These are phyloP conservation scores for Chiroxiphia lanceolata DNA, from an alignment of 2,797 vertebrate species.

Conservation along the genomic window DNA sequence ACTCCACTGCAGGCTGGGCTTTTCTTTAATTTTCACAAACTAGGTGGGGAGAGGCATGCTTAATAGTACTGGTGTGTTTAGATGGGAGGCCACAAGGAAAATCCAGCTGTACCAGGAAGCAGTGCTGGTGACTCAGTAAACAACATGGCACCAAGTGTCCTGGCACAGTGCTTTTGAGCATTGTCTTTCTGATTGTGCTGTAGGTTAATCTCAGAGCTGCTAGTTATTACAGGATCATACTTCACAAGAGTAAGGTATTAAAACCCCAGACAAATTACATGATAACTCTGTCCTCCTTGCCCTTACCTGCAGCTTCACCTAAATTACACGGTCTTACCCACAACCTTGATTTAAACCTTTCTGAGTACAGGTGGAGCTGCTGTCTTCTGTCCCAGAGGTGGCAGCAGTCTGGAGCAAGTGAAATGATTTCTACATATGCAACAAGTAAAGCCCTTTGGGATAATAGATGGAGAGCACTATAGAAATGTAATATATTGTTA, in stretches of 20 bases:
- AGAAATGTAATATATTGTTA: neutral
- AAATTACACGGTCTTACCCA: neutral
- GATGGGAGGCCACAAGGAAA: neutral
- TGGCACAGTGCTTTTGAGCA: neutral
- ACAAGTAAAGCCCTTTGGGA: neutral
- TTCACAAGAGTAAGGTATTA: neutral
- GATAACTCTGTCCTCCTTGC: neutral
- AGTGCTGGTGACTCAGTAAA: neutral
- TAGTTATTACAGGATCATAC: neutral
- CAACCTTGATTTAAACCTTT: neutral
- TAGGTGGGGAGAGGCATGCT: neutral
- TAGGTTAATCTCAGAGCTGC: neutral
- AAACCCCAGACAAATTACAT: conserved; percentile 5
- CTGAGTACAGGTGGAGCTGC: neutral
- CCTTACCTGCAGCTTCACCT: neutral
- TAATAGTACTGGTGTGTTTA: neutral
- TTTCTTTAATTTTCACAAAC: neutral
- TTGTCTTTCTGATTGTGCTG: neutral
- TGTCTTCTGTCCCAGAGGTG: neutral
- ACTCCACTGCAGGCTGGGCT: neutral
- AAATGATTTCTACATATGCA: neutral
- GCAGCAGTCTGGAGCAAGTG: neutral
- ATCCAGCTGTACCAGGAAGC: neutral
- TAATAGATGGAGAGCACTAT: neutral
- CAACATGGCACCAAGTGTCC: neutral